These are phyloP conservation scores for Pocillopora grandis DNA, from an alignment of 92 coral and sea anemone genomes.

Conservation along the genomic window DNA sequence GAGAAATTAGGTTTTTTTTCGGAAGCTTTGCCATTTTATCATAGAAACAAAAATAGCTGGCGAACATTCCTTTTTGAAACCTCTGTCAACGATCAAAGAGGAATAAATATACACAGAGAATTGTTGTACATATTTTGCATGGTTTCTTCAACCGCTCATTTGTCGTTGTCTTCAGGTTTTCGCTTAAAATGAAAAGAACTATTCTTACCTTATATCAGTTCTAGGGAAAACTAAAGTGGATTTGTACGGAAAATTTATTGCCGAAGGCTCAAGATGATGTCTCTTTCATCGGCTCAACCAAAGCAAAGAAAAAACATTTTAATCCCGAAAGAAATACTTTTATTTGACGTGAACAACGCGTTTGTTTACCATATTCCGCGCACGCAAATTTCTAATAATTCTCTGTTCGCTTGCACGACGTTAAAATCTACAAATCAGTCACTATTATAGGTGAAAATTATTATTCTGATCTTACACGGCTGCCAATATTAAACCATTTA, in stretches of 20 bases:
- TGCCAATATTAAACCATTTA: slow-evolving; percentile 17
- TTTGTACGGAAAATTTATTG: background rate
- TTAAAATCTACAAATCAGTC: background rate
- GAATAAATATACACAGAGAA: too few relatives aligned
- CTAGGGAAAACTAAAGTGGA: background rate
- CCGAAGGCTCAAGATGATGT: slow-evolving; percentile 3
- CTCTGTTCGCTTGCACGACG: background rate
- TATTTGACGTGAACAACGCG: slow-evolving; percentile 24
- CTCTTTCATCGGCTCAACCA: slow-evolving; percentile 10
- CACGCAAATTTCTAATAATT: background rate
- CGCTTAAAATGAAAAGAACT: background rate
- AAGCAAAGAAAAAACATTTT: slow-evolving; percentile 17
- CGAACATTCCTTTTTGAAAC: too few relatives aligned
- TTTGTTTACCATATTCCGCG: slow-evolving; percentile 33
- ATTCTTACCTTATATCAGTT: background rate
- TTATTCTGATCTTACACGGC: background rate
- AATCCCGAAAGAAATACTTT: slow-evolving; percentile 14
- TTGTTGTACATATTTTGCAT: background rate
- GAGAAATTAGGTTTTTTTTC: background rate
- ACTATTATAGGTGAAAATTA: background rate
- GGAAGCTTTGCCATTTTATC: background rate
- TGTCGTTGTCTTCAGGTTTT: background rate
- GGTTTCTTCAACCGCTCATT: background rate
- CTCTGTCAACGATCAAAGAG: too few relatives aligned
- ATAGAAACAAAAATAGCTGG: background rate